These are phyloP conservation scores for Drosophila equinoxialis DNA, from an alignment of 1,140 invertebrate species.

Conservation along the genomic window DNA sequence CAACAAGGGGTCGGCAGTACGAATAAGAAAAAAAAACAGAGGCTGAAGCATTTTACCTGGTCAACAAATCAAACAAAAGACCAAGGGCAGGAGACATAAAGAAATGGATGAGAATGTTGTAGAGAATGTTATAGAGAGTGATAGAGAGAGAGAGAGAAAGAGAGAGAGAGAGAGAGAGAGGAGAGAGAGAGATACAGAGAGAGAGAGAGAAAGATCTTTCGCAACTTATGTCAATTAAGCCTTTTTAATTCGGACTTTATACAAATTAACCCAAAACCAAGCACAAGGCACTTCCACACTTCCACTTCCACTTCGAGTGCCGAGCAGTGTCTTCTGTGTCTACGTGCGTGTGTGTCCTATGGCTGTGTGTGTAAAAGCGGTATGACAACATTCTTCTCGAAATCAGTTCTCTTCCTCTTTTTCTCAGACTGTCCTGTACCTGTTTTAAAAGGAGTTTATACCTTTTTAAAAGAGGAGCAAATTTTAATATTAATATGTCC, in stretches of 20 bases:
- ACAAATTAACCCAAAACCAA: slow-evolving; percentile 76
- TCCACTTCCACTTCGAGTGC: neutral
- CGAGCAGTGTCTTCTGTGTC: no score
- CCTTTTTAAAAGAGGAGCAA: slow-evolving; percentile 8
- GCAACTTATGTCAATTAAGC: slow-evolving; percentile 76
- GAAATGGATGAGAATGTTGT: neutral
- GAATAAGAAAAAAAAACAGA: slow-evolving; percentile 53
- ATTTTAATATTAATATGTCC: no score
- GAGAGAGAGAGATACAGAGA: no score
- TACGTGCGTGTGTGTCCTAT: slow-evolving; percentile 1
- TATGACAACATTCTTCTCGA: slow-evolving; percentile 71
- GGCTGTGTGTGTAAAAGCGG: slow-evolving; percentile 57
- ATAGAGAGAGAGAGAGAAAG: neutral
- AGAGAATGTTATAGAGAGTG: neutral
- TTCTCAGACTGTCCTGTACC: neutral
- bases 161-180: neutral
- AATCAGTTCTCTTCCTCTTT: slow-evolving; percentile 32
- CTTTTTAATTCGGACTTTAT: slow-evolving; percentile 80
- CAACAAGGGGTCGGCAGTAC: neutral
- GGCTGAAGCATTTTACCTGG: slow-evolving; percentile 79
- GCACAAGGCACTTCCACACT: slow-evolving; percentile 28
- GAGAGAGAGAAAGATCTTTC: neutral
- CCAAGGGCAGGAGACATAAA: slow-evolving; percentile 8
- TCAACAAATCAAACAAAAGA: slow-evolving; percentile 74
- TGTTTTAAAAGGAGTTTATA: neutral